Conservation (phyloP, 2,113 vertebrate genomes). For the Neolamprologus fasciatus region DNA sequence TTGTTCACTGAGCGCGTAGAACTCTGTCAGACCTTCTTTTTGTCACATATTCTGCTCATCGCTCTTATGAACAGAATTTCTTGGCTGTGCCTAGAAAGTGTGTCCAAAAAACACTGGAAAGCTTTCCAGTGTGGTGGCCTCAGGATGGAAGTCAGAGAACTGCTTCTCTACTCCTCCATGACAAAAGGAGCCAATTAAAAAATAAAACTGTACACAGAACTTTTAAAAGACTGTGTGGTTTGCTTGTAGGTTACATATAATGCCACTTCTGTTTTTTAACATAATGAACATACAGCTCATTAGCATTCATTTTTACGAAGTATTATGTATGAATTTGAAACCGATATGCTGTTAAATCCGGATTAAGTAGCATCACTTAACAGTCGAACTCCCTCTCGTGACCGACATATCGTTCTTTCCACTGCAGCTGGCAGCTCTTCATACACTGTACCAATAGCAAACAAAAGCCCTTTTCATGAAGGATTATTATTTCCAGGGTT, state of each 20-base stretch:
- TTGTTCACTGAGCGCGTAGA: neutral
- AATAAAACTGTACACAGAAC: neutral
- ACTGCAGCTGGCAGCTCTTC: neutral
- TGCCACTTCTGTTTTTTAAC: neutral
- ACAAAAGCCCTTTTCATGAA: neutral
- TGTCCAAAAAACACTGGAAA: neutral
- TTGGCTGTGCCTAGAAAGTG: neutral
- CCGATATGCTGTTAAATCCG: neutral
- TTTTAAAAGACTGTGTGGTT: neutral
- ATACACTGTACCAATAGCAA: neutral
- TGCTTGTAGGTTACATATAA: neutral
- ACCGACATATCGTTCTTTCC: fast-evolving
- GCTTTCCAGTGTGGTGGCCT: neutral
- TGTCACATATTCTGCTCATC: neutral
- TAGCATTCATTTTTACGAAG: fast-evolving
- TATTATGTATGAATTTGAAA: neutral
- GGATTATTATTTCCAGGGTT: neutral
- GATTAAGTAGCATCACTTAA: neutral
- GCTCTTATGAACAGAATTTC: neutral
- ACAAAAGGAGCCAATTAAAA: neutral
- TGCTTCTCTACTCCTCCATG: neutral
- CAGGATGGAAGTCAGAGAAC: neutral
- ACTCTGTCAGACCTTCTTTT: neutral
- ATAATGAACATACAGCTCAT: neutral
- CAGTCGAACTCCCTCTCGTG: neutral